Evolutionary conservation across 2,888 invertebrate genomes (phyloP).

Genomic region (Orchestes rusci): DNA sequence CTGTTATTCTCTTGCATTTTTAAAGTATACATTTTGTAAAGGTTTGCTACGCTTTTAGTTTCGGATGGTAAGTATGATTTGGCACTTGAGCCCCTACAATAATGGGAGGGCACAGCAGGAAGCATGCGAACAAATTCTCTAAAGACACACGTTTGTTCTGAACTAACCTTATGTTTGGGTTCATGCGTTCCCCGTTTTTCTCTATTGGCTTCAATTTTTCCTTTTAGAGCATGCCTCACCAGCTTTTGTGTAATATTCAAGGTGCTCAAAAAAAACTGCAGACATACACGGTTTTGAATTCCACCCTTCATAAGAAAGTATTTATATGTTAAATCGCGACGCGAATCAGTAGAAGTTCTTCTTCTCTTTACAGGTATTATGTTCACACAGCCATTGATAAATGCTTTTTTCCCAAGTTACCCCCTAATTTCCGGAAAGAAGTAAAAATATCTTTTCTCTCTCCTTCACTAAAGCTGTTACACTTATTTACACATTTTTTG

Average conservation of each 20-base stretch:
- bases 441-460: conserved; percentile 6
- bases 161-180: neutral
- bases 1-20: neutral
- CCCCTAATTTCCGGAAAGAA: neutral
- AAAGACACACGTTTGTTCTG: conserved; percentile 2
- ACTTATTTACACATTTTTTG: conserved; percentile 1
- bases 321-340: neutral
- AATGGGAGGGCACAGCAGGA: conserved; percentile 9
- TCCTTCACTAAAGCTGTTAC: conserved; percentile 6
- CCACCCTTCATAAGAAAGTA: conserved; percentile 1
- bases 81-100: conserved; percentile 12
- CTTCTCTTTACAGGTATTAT: neutral
- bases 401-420: neutral
- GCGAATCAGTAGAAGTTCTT: too few species aligned
- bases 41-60: conserved; percentile 22
- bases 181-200: conserved; percentile 3
- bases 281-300: conserved; percentile 2
- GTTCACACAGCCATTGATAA: neutral
- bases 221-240: conserved; percentile 1
- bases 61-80: conserved; percentile 23
- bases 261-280: conserved; percentile 3
- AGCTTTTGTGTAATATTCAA: conserved; percentile 4
- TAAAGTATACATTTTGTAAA: conserved; percentile 12
- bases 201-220: conserved; percentile 1
- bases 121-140: conserved; percentile 5